Base-by-base conservation (phyloP, 1,140 invertebrate species). In the Trichoplusia ni region DNA sequence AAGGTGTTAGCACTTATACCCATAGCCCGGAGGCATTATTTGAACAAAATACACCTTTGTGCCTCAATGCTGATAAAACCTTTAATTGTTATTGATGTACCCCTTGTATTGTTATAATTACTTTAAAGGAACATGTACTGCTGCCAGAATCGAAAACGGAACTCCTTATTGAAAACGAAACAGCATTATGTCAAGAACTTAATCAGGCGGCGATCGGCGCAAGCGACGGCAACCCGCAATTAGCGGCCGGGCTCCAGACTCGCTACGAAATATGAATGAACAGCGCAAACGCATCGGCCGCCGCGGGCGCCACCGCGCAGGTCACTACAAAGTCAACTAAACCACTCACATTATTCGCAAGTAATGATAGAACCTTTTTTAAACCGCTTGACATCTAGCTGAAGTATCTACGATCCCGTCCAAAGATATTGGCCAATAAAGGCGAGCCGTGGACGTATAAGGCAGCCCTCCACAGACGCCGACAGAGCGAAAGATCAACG, bases 211-310 rank as follows among this genome's bases (percentile, higher is more conserved):
- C 40, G 29, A 72, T 74, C 69, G 60, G 38, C 16, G 38, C 69
- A 73, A 63, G 27, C 40, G 38, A 56, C 53, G 60, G 62, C 51
- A 71, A 67, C 58, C 71, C 78, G 75, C 82, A 88, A 88, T 90
- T 90, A 88, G 67, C 63, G 66, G 75, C 62, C 75, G 83, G 81
- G n/a, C n/a, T n/a, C n/a, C n/a, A n/a, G n/a, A n/a, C n/a, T 84
- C 79, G 78, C n/a, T 74, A 78, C 38, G 79, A 79, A 83, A 82
- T 85, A 81, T 82, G 84, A 86, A 83, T 82, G 82, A 73, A 67
- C 37, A 47, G 62, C 74, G 75, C 75, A 75, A 51, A 71, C 73
- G 71, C 77, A 72, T 53, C 73, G 67, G 59, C 68, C 63, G 59
- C 60, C 64, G 38, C 31, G 35, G 61, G 53, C 59, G 33, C 19